These are phyloP conservation scores for Melitaea cinxia DNA, from an alignment of 1,140 invertebrate species.

Conservation along the genomic window DNA sequence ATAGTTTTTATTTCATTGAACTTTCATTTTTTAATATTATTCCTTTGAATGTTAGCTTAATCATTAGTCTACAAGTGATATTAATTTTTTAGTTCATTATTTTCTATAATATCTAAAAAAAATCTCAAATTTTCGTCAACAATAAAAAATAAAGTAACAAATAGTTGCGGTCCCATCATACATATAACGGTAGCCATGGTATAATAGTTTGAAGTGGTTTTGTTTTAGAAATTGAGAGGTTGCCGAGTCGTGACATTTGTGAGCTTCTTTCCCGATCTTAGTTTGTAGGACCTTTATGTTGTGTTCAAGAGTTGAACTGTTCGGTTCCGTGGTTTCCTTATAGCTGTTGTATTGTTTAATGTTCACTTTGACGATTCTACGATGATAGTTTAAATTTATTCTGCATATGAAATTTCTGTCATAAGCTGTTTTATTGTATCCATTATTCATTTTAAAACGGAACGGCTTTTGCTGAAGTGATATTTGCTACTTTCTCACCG, in stretches of 20 bases:
- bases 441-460: neutral
- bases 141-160: slow-evolving; percentile 17
- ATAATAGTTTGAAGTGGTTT: slow-evolving; percentile 70
- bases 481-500: neutral
- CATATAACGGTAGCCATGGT: slow-evolving; percentile 70
- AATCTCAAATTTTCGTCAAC: too few relatives aligned
- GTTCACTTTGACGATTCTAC: slow-evolving; percentile 25
- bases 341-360: slow-evolving; percentile 19
- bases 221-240: slow-evolving; percentile 77
- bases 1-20: too few relatives aligned
- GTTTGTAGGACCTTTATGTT: slow-evolving; percentile 38
- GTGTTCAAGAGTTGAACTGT: slow-evolving; percentile 32
- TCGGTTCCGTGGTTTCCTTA: slow-evolving; percentile 31
- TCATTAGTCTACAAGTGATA: too few relatives aligned
- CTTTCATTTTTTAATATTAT: too few relatives aligned
- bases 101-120: too few relatives aligned
- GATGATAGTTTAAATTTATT: slow-evolving; percentile 30
- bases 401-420: slow-evolving; percentile 25
- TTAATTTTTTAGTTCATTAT: too few relatives aligned
- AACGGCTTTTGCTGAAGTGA: neutral
- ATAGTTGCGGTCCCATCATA: slow-evolving; percentile 33
- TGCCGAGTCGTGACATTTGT: slow-evolving; percentile 62
- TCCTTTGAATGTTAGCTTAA: too few relatives aligned
- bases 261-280: slow-evolving; percentile 54
- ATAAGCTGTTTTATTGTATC: slow-evolving; percentile 18